Percentiles rank a stretch among this genome's conserved stretches.
phyloP scores from a whole-genome alignment of 2,888 invertebrate species.

The Mesorhabditis sp. region DNA sequence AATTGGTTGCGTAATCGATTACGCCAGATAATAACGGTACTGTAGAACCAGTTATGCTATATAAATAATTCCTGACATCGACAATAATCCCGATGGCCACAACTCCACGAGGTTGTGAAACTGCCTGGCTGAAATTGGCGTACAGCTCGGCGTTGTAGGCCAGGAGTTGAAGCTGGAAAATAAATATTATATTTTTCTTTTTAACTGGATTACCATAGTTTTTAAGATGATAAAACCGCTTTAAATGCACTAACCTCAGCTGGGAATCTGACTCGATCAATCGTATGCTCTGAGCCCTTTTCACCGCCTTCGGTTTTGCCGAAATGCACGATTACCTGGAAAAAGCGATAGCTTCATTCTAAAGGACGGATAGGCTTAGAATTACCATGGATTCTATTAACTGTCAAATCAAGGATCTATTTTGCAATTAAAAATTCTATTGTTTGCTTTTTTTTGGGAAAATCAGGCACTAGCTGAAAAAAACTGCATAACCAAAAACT shows the following conservation, averaged over 20 bases:
- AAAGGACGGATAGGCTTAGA: not conserved
- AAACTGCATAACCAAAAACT: too few species aligned
- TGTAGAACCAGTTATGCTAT: not conserved
- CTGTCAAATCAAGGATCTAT: too few species aligned
- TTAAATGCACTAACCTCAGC: slow-evolving; percentile 77
- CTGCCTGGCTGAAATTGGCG: slow-evolving; percentile 89
- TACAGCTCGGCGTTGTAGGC: slow-evolving; percentile 96
- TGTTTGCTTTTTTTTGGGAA: too few species aligned
- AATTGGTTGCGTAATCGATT: slow-evolving; percentile 56
- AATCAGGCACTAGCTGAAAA: too few species aligned
- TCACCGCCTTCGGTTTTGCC: slow-evolving; percentile 79
- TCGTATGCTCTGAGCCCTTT: slow-evolving; percentile 91
- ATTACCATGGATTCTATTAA: not conserved
- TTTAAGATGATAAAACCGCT: too few species aligned
- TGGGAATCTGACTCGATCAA: slow-evolving; percentile 91
- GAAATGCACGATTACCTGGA: slow-evolving; percentile 70
- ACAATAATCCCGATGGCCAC: slow-evolving; percentile 87
- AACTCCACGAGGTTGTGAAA: slow-evolving; percentile 88
- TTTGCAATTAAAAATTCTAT: too few species aligned
- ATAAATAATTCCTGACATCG: slow-evolving; percentile 70
- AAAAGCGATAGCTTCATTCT: not conserved
- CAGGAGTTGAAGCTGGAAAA: slow-evolving; percentile 88
- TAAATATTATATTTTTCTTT: slow-evolving; percentile 10
- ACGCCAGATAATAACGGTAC: too few species aligned
- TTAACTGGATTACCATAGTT: not conserved